Evolutionary conservation across 2,797 vertebrate species (phyloP).

Genomic region (Mareca strepera): DNA sequence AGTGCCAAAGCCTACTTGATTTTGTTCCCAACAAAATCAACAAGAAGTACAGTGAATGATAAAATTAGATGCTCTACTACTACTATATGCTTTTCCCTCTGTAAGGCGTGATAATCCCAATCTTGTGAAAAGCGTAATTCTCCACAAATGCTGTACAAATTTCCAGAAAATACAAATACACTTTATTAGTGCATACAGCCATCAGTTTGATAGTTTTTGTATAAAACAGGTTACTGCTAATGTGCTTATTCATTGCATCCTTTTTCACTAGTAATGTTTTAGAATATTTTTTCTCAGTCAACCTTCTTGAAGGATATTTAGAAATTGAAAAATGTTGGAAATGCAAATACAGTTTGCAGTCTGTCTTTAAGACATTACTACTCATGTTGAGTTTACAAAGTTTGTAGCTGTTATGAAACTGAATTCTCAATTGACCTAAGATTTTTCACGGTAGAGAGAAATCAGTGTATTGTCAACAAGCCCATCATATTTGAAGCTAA

Average conservation of each 20-base stretch:
- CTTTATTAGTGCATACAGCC: neutral
- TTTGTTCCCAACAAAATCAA: conserved; percentile 10
- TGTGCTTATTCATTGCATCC: neutral
- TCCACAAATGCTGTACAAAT: neutral
- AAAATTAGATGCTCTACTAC: neutral
- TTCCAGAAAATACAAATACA: neutral
- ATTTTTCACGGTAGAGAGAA: neutral
- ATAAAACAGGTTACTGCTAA: neutral
- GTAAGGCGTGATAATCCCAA: neutral
- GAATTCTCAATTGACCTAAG: neutral
- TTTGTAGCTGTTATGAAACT: neutral
- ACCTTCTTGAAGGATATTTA: neutral
- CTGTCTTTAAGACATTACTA: neutral
- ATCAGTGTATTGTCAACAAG: neutral
- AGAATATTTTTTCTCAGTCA: neutral
- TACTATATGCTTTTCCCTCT: neutral
- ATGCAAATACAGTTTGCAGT: neutral
- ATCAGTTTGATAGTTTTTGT: neutral
- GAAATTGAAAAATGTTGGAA: neutral
- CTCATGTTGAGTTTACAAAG: neutral
- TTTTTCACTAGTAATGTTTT: neutral
- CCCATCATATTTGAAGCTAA: neutral
- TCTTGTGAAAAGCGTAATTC: neutral
- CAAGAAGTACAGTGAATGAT: neutral
- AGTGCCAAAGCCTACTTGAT: neutral